A percentile compares a stretch with the other conserved stretches of the same genome.
Conservation (phyloP, 1,140 invertebrate species). For the Macrosteles quadrilineatus region DNA sequence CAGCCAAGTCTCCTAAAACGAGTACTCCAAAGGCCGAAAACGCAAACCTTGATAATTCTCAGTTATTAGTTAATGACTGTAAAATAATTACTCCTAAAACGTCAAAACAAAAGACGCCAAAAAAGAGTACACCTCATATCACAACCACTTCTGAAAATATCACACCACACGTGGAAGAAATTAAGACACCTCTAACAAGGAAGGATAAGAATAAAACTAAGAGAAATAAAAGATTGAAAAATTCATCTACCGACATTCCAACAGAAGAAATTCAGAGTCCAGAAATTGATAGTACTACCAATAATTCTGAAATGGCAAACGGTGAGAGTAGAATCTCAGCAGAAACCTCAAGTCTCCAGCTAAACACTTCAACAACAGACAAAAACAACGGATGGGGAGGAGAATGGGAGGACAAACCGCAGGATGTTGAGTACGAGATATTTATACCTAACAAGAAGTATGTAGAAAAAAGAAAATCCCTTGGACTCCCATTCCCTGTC, state of each 20-base stretch:
- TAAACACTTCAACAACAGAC: background rate
- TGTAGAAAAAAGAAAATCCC: slow-evolving; percentile 19
- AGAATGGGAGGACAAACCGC: background rate
- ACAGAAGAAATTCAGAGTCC: too few relatives aligned
- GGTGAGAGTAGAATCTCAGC: background rate
- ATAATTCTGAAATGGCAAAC: too few relatives aligned
- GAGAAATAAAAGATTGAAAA: too few relatives aligned
- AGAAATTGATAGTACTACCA: too few relatives aligned
- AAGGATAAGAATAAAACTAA: too few relatives aligned
- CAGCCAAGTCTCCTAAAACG: too few relatives aligned
- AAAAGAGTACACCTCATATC: too few relatives aligned
- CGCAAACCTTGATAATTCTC: background rate
- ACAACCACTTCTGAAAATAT: too few relatives aligned
- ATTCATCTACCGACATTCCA: too few relatives aligned
- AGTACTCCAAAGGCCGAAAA: background rate
- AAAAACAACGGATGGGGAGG: slow-evolving; percentile 18
- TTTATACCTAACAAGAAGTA: slow-evolving; percentile 19
- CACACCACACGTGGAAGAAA: too few relatives aligned
- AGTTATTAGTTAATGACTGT: slow-evolving; percentile 3
- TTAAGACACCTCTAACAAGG: too few relatives aligned
- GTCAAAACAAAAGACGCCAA: too few relatives aligned
- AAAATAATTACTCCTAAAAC: background rate
- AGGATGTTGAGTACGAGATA: slow-evolving; percentile 10
- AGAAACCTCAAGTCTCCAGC: background rate
- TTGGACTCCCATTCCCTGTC: background rate